phyloP scores from a whole-genome alignment of 1,140 invertebrate genomes.

The Elymnias hypermnestra region DNA sequence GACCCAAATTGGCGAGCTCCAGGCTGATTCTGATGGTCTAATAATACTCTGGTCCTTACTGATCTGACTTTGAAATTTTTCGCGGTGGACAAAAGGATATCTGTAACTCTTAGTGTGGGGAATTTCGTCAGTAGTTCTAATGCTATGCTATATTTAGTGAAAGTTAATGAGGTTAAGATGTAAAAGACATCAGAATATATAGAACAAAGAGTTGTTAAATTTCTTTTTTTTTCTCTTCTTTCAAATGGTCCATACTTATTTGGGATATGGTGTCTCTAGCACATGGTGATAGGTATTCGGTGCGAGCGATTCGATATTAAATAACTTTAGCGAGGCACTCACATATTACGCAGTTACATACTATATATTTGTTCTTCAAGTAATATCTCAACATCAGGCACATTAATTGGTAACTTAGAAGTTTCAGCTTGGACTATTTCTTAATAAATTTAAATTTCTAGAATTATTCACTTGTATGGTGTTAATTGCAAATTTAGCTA shows the following conservation, averaged over 20 bases:
- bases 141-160: slow-evolving; percentile 37
- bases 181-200: slow-evolving; percentile 28
- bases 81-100: too few relatives aligned
- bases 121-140: slow-evolving; percentile 31
- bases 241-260: slow-evolving; percentile 22
- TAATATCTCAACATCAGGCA: slow-evolving; percentile 20
- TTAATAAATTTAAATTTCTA: slow-evolving; percentile 31
- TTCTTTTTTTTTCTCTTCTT: slow-evolving; percentile 23
- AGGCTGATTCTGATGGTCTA: too few relatives aligned
- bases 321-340: slow-evolving; percentile 8
- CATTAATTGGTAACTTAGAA: slow-evolving; percentile 29
- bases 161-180: slow-evolving; percentile 23
- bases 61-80: slow-evolving; percentile 24
- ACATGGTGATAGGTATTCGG: too few relatives aligned
- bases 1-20: slow-evolving; percentile 26
- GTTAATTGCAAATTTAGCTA: slow-evolving; percentile 22
- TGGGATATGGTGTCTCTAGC: background rate
- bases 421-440: slow-evolving; percentile 30
- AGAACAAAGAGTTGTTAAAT: slow-evolving; percentile 18
- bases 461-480: slow-evolving; percentile 29
- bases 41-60: slow-evolving; percentile 32
- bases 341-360: slow-evolving; percentile 4
- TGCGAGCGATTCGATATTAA: slow-evolving; percentile 1
- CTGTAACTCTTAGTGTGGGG: slow-evolving; percentile 24
- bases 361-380: slow-evolving; percentile 21